Evolutionary conservation across 2,888 invertebrate species (phyloP).

Genomic region (Andrena bicolor): DNA sequence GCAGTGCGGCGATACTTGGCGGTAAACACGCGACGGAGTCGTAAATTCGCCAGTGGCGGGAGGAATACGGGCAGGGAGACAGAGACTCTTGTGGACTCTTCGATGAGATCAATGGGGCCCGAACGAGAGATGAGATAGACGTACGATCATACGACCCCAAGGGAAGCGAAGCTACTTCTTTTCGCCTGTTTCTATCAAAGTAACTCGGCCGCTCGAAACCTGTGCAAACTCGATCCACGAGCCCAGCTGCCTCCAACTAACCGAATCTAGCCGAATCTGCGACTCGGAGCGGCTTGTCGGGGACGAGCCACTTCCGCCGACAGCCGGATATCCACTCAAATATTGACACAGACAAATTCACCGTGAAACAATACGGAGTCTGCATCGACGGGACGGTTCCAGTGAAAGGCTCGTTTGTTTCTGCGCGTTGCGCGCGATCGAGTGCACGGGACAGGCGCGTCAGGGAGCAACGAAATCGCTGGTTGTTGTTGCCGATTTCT

Average conservation of each 20-base stretch:
- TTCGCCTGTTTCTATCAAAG: too few species aligned
- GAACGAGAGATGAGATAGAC: too few species aligned
- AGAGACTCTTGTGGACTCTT: too few species aligned
- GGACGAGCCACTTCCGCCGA: conserved; percentile 25
- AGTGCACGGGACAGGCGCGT: background rate
- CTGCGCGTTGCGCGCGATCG: conserved; percentile 19
- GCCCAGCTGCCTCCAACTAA: too few species aligned
- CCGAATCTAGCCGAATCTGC: conserved; percentile 21
- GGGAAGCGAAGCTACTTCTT: too few species aligned
- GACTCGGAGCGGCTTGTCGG: conserved; percentile 35
- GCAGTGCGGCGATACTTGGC: background rate
- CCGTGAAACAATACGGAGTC: conserved; percentile 51
- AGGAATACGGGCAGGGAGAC: too few species aligned
- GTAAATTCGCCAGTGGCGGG: too few species aligned
- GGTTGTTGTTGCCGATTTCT: background rate
- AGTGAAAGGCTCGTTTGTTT: conserved; percentile 40
- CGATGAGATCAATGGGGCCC: too few species aligned
- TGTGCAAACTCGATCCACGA: too few species aligned
- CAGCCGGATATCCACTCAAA: conserved; percentile 54
- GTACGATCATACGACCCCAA: too few species aligned
- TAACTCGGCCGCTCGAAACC: too few species aligned
- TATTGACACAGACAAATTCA: conserved; percentile 65
- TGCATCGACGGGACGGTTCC: conserved; percentile 29
- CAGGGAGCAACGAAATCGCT: background rate
- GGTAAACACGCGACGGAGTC: background rate